phyloP scores from a whole-genome alignment of 1,140 invertebrate genomes.

The Orchesella cincta region DNA sequence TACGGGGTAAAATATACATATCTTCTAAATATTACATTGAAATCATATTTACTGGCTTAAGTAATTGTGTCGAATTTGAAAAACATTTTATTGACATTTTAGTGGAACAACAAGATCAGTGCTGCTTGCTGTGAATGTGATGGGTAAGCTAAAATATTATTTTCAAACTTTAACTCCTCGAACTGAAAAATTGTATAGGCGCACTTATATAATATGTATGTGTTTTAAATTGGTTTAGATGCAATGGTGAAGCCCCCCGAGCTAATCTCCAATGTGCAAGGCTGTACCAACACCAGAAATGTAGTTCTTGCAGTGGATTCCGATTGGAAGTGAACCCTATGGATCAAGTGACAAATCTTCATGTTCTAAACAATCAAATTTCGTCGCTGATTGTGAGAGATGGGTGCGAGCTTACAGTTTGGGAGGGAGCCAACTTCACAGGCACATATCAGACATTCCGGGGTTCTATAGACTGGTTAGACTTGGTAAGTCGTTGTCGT shows the following conservation, averaged over 20 bases:
- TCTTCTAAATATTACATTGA: background rate
- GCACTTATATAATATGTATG: background rate
- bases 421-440: conserved; percentile 21
- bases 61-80: background rate
- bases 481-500: background rate
- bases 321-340: conserved; percentile 31
- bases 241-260: conserved; percentile 6
- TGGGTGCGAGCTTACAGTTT: conserved; percentile 33
- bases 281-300: conserved; percentile 37
- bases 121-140: conserved; percentile 40
- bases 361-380: conserved; percentile 38
- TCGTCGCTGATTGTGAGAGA: conserved; percentile 32
- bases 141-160: conserved; percentile 2
- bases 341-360: conserved; percentile 30
- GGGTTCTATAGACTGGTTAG: background rate
- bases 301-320: conserved; percentile 35
- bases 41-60: no score
- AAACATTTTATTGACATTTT: background rate
- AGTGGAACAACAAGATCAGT: conserved; percentile 29
- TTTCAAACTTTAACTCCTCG: background rate
- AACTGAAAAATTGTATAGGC: background rate
- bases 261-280: conserved; percentile 33
- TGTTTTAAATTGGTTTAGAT: background rate
- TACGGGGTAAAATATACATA: conserved; percentile 6
- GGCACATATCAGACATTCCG: background rate